Conservation (phyloP, 2,888 invertebrate genomes). For the Drosophila mercatorum region DNA sequence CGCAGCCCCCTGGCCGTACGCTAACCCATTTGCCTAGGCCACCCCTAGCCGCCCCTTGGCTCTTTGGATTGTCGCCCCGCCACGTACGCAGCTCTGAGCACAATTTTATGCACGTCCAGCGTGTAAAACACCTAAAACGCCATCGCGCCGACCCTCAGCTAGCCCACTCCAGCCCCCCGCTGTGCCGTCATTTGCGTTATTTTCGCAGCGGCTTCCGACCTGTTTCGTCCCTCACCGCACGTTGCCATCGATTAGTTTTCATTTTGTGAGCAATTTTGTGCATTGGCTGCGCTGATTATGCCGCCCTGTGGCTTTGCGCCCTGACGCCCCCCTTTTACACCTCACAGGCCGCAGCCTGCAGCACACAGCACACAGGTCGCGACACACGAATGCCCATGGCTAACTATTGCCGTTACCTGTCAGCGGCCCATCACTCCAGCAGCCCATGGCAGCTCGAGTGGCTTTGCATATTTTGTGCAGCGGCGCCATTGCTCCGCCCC, state of each 20-base stretch:
- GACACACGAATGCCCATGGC: conserved; percentile 12
- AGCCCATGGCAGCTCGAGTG: conserved; percentile 29
- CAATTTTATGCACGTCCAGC: conserved; percentile 81
- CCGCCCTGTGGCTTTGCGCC: conserved; percentile 29
- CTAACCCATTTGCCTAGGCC: not conserved
- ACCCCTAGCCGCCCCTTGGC: not conserved
- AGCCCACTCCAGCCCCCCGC: not conserved
- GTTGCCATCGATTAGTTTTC: conserved; percentile 80
- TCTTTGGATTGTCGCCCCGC: conserved; percentile 27
- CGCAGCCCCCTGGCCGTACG: not conserved
- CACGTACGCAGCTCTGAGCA: conserved; percentile 64
- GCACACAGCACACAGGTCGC: not conserved
- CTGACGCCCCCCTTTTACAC: not conserved
- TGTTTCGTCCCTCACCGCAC: conserved; percentile 26
- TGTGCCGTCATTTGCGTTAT: conserved; percentile 43
- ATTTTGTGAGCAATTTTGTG: conserved; percentile 73
- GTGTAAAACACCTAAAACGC: conserved; percentile 79
- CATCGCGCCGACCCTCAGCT: conserved; percentile 39
- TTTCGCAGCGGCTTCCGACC: conserved; percentile 46
- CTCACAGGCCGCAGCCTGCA: not conserved
- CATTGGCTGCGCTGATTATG: conserved; percentile 73
- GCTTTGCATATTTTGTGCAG: conserved; percentile 51
- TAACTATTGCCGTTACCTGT: conserved; percentile 45
- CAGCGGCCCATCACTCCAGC: conserved; percentile 32
- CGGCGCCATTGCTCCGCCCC: not conserved